Evolutionary conservation across 2,888 invertebrate species (phyloP).

Genomic region (Pachydiplax longipennis): DNA sequence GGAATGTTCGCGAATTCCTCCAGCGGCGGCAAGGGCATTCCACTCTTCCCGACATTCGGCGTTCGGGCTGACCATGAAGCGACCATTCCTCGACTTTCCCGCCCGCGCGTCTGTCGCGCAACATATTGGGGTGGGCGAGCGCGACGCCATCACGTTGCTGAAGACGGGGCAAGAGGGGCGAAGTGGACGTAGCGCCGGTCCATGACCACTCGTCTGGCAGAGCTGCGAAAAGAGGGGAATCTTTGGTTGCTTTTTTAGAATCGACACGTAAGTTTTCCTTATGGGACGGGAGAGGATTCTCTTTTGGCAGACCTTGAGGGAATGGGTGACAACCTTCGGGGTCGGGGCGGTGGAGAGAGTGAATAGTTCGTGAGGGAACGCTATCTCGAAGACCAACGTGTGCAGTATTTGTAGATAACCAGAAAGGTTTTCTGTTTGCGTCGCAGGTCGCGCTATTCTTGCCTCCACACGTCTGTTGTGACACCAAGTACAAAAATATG

Average conservation of each 20-base stretch:
- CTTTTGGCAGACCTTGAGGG: background rate
- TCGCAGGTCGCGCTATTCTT: background rate
- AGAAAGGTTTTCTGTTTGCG: too few species aligned
- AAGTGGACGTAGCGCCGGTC: background rate
- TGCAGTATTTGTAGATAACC: too few species aligned
- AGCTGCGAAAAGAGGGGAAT: background rate
- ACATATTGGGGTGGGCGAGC: background rate
- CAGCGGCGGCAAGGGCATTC: background rate
- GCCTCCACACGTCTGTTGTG: too few species aligned
- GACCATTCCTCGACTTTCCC: background rate
- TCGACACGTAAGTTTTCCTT: background rate
- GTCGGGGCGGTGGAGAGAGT: background rate
- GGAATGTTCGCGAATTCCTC: background rate
- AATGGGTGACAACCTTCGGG: background rate
- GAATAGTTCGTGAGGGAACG: background rate
- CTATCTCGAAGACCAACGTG: background rate
- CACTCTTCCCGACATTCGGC: background rate
- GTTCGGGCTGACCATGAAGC: background rate
- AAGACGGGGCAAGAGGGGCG: background rate
- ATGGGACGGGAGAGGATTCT: background rate
- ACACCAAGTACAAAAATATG: too few species aligned
- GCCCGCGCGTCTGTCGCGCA: background rate
- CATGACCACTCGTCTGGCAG: background rate
- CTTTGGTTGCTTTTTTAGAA: background rate
- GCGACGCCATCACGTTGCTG: background rate